Evolutionary conservation across 2,888 invertebrate species (phyloP).

Genomic region (Sialis fuliginosa): DNA sequence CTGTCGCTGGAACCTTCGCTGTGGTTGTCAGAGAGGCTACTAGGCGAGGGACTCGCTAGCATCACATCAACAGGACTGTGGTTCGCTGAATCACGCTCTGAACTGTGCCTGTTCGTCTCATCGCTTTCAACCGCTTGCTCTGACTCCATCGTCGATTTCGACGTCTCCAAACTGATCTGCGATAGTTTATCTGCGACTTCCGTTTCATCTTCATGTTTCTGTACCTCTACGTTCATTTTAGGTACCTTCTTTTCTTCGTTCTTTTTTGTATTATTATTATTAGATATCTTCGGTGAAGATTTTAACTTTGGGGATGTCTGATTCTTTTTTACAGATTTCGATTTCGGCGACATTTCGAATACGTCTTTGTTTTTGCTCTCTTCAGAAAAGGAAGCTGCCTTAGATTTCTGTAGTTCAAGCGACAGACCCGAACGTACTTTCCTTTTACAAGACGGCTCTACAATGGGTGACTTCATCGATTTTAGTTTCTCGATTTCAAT

Average conservation of each 20-base stretch:
- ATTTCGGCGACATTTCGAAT: background rate
- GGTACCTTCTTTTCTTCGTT: background rate
- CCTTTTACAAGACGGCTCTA: conserved; percentile 20
- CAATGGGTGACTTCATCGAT: conserved; percentile 32
- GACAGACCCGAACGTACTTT: conserved; percentile 7
- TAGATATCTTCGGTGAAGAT: background rate
- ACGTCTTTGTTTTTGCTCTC: background rate
- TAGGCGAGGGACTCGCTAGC: conserved; percentile 46
- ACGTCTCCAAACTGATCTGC: conserved; percentile 11
- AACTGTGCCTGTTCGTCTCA: conserved; percentile 24
- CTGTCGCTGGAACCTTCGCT: conserved; percentile 71
- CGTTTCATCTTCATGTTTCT: background rate
- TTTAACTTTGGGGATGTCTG: background rate
- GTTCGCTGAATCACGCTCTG: conserved; percentile 51
- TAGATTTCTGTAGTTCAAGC: conserved; percentile 10
- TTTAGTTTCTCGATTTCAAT: conserved; percentile 45
- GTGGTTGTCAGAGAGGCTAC: conserved; percentile 50
- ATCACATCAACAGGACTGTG: conserved; percentile 59
- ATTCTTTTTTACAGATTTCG: background rate
- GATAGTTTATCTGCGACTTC: conserved; percentile 1
- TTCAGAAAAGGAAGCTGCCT: background rate
- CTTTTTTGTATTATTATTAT: background rate
- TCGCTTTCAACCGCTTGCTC: conserved; percentile 15
- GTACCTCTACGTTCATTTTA: background rate
- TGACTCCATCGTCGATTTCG: conserved; percentile 13